These are phyloP conservation scores for Achatina immaculata DNA, from an alignment of 1,140 invertebrate species.

Conservation along the genomic window DNA sequence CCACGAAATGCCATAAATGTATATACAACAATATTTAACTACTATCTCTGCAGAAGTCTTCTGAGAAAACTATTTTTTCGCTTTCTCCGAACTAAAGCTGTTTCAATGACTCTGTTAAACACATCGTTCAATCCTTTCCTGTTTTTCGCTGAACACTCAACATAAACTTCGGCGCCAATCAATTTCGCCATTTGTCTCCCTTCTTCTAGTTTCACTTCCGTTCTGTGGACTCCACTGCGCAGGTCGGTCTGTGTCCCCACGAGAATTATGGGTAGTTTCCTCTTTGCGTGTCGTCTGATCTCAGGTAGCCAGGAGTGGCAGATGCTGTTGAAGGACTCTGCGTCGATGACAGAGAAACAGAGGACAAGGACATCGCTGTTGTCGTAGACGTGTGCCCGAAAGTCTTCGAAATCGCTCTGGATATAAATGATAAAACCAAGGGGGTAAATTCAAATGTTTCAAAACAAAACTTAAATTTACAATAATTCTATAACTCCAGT, in stretches of 20 bases:
- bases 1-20: too few relatives aligned
- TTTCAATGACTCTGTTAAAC: constrained; percentile 86
- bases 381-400: constrained; percentile 92
- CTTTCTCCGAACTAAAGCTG: constrained; percentile 74
- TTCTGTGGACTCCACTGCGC: constrained; percentile 75
- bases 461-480: neutral
- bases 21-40: too few relatives aligned
- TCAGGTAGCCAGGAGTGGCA: constrained; percentile 83
- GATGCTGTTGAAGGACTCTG: constrained; percentile 97
- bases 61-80: constrained; percentile 40
- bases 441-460: neutral
- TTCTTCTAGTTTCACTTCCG: constrained; percentile 80
- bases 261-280: constrained; percentile 88
- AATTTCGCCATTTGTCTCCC: constrained; percentile 79
- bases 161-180: constrained; percentile 85
- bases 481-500: neutral
- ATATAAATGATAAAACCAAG: constrained; percentile 4
- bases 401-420: constrained; percentile 66
- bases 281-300: constrained; percentile 83
- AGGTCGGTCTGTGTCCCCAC: constrained; percentile 73
- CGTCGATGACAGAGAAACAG: constrained; percentile 98
- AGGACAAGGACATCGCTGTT: constrained; percentile 98
- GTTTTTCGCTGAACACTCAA: constrained; percentile 91
- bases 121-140: constrained; percentile 92
- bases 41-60: too few relatives aligned